Evolutionary conservation across 2,797 vertebrate genomes (phyloP).

Genomic region (Diceros bicornis): DNA sequence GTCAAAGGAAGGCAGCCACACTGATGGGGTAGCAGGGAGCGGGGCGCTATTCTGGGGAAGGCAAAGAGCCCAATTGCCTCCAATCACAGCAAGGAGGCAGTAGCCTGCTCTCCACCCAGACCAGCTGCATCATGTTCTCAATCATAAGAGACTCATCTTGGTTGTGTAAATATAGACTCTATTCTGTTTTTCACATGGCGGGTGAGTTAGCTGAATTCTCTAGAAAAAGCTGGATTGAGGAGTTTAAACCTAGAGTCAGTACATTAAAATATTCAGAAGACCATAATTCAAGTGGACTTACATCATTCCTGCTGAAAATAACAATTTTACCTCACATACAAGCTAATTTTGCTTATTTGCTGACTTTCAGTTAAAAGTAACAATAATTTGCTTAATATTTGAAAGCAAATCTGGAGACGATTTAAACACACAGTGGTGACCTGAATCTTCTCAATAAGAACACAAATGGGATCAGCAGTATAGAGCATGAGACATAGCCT

Average conservation of each 20-base stretch:
- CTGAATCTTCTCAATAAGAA: background rate
- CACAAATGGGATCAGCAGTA: background rate
- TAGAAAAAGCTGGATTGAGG: background rate
- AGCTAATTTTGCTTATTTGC: background rate
- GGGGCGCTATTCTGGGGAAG: background rate
- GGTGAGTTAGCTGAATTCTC: background rate
- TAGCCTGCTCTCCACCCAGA: background rate
- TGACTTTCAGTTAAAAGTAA: background rate
- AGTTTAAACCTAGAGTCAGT: background rate
- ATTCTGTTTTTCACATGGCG: background rate
- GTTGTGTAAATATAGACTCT: background rate
- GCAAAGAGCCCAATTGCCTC: background rate
- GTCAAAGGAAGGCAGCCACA: background rate
- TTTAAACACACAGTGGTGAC: background rate
- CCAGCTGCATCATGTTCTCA: background rate
- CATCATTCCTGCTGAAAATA: slow-evolving; percentile 1
- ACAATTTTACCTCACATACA: background rate
- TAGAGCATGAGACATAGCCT: background rate
- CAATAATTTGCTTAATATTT: background rate
- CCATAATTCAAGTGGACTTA: background rate
- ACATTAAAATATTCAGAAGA: slow-evolving; percentile 24
- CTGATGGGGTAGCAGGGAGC: background rate
- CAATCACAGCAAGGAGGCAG: background rate
- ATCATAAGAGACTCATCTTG: background rate
- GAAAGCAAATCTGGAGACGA: background rate